Evolutionary conservation across 2,113 vertebrate species (phyloP), one percentile per base, ranked within the genome.

Genomic region (Hassar affinis): DNA sequence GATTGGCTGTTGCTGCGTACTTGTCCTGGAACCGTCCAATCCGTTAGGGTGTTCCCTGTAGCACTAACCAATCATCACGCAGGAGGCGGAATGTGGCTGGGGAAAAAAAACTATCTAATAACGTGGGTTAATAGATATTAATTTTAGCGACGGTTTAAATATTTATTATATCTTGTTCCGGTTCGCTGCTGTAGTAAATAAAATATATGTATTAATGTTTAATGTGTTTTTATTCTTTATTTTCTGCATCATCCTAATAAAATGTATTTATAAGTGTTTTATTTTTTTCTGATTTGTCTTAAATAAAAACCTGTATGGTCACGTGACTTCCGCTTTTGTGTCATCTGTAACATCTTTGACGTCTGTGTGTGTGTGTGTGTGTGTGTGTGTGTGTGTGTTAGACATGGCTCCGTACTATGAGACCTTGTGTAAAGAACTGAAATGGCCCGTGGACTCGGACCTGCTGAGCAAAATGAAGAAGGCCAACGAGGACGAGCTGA

Each of bases 371-470:
- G n/a, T n/a, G n/a, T n/a, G n/a, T n/a, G n/a, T n/a, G n/a, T n/a
- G n/a, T n/a, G n/a, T n/a, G n/a, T n/a, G 22, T 33, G 42, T 78
- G 3, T 79, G 27, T 87, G 88, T 54, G 82, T 22, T 86, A 99
- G 98, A 97, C 52, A 99, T 99, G 98, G 96, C 97, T 0, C 97
- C 97, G 0, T 99, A 98, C 9, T 98, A 98, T 0, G 98, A 99
- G 88, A 89, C 92, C 0, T 90, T 99, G 72, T 99, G 98, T 85
- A 99, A 97, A 88, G 96, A 98, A 0, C 94, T 99, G 4, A 97
- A 99, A 82, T 99, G 98, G 98, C 94, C 93, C 87, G 87, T 95
- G 81, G 98, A 98, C 87, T 57, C 82, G 0, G 96, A 98, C 18
- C 93, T 98, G 64, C 84, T 97, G 61, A 95, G 78, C 86, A 99